Base-by-base conservation (phyloP, 2,888 invertebrate species). In the Plebejus anna region DNA sequence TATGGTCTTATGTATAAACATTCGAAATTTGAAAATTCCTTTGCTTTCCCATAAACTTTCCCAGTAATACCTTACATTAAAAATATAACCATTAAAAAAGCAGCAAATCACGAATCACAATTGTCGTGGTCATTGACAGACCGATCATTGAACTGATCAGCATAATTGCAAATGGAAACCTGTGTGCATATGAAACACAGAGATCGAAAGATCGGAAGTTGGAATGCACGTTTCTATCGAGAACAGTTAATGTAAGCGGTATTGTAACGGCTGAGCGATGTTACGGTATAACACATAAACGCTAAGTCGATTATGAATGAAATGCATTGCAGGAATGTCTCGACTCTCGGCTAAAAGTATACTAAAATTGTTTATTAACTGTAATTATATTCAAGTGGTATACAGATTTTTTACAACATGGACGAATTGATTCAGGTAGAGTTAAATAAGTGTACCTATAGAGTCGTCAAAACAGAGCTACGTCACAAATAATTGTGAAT, bases 201-300 rank as follows among this genome's bases (percentile, higher is more conserved):
- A 66, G 32, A 66, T 66, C 5, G 66, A 66, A 66, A 59, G 61
- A 75, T 59, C 61, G 75, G 61, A 59, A 75, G 59, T 75, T 75
- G 57, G 70, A 76, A 77, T 73, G 73, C 55, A 73, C 73, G 73
- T 73, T 73, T 73, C 73, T 73, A 73, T 51, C 66, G 66, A 66
- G 66, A 72, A 72, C 42, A 42, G 42, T 38, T 42, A 42, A 42
- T 38, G 42, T 42, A 42, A 71, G 71, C 71, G 71, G 71, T 71
- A 38, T 42, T 22, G 71, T 42, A 42, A 71, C 71, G 71, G 71
- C 42, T 71, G 71, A 71, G 71, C 42, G 71, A 42, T 9, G 71
- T 71, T 71, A 71, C 71, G 71, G 71, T 71, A 66, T 13, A 66
- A 16, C 66, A 66, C 66, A 66, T 66, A 36, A 66, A 66, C 66